Evolutionary conservation across 2,113 vertebrate genomes (phyloP), one percentile per base, ranked within the genome.

Genomic region (Datnioides undecimradiatus): DNA sequence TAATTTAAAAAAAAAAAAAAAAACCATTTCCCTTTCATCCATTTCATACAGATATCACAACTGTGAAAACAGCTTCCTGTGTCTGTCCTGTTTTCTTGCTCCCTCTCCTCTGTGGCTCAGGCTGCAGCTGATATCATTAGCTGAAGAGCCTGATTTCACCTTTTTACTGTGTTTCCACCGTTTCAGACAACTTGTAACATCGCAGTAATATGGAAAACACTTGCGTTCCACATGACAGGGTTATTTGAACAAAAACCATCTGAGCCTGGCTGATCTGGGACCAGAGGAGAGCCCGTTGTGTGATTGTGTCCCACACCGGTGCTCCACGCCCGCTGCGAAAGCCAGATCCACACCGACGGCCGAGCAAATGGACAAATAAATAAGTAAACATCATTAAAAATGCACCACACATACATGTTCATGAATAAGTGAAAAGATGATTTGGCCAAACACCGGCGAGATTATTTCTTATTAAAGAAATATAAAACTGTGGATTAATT

Each of bases 331-430:
- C 2, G 8, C 17, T 59, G 73, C 4, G 25, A 62, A 78, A 62
- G 8, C 41, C 58, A 11, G 25, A 88, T 69, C 4, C 40, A 84
- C 40, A 82, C 58, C 25, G 80, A 75, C 83, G 81, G 87, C 73
- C 16, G 12, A 59, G 78, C 83, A 84, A 87, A 90, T 87, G 62
- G 85, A 82, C 38, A 68, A 80, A 94, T 93, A 71, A 91, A 91
- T 93, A 88, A 91, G 75, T 92, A 84, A 94, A 89, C 73, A 41
- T 9, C 43, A 75, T 88, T 73, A 88, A 88, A 90, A 82, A 89
- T 88, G 79, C 49, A 90, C 45, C 19, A 55, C 57, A 80, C 84
- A 87, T 74, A 79, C 81, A 83, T 78, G 73, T 58, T 83, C 70
- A 87, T 91, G 45, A 92, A 93, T 86, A 90, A 90, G 49, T 88